Base-by-base conservation (phyloP, 2,797 vertebrate species). In the Linurgus olivaceus region DNA sequence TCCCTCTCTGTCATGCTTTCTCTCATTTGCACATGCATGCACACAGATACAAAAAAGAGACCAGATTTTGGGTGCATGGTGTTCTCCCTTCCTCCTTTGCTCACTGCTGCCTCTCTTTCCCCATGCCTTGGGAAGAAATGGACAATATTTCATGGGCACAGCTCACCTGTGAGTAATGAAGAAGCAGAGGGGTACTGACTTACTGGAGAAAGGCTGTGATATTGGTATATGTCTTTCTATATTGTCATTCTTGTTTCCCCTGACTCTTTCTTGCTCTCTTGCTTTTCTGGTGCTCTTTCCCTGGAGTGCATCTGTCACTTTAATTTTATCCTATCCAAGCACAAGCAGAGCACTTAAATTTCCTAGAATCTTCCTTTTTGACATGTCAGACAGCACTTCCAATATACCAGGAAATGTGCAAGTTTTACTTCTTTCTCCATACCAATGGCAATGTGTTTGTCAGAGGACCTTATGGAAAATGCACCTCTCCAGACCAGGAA, bases 241-340 rank as follows among this genome's bases (percentile, higher is more conserved):
- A 58, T 54, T 91, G 91, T 87, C 90, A 40, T 72, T 92, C 91
- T 75, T 82, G 86, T 95, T 96, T 93, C 63, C 90, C 86, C 78
- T 72, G 94, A 91, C 96, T 96, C 73, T 71, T 81, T 72, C 78
- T 74, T 78, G 59, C 92, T 95, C 79, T 97, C 94, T 88, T 97
- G 94, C 95, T 92, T 97, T 94, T 92, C 94, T 90, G 95, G 88
- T 93, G 95, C 93, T 95, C 95, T 94, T 96, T 96, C 95, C 96
- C 97, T 96, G 83, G 97, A 97, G 96, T 96, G 38, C 6, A 16
- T 96, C 97, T 95, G 96, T 93, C 93, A 93, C 93, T 86, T 93
- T 88, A 90, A 93, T 96, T 96, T 97, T 97, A 94, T 97, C 96
- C 79, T 94, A 94, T 94, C 93, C 80, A 95, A 89, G 94, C 68